phyloP scores from a whole-genome alignment of 2,888 invertebrate species.

The Platycheirus rosarum region DNA sequence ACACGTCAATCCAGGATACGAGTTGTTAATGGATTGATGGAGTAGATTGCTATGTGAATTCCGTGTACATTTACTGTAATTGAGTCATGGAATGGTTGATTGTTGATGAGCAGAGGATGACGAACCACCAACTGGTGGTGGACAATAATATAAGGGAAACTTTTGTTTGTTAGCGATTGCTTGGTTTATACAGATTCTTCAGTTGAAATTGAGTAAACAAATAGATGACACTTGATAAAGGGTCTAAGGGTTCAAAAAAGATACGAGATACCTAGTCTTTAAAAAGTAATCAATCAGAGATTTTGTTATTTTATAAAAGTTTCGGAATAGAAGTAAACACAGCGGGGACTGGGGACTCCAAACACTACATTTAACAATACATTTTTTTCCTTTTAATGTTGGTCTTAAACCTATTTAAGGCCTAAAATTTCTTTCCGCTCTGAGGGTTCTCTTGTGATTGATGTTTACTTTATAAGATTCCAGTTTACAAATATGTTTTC shows the following conservation, averaged over 20 bases:
- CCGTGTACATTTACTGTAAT: conserved; percentile 54
- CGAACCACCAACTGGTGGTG: not conserved
- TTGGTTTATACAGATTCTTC: not conserved
- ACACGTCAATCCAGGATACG: conserved; percentile 61
- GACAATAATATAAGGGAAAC: not conserved
- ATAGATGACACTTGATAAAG: not conserved
- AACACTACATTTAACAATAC: no score
- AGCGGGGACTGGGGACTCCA: no score
- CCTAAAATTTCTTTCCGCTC: no score
- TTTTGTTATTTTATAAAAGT: no score
- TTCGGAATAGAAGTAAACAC: no score
- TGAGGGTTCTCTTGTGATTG: no score
- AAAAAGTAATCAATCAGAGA: no score
- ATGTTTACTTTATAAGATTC: no score
- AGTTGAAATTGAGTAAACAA: not conserved
- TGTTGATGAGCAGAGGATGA: not conserved
- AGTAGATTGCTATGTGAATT: conserved; percentile 53
- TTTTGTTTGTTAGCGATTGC: not conserved
- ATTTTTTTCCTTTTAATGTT: no score
- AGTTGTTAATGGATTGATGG: conserved; percentile 71
- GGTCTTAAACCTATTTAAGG: no score
- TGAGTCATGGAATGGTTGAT: conserved; percentile 60
- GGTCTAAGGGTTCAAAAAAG: not conserved
- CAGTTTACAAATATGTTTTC: no score
- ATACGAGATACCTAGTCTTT: not conserved